Evolutionary conservation across 2,888 invertebrate species (phyloP).

Genomic region (Thymelicus acteon): DNA sequence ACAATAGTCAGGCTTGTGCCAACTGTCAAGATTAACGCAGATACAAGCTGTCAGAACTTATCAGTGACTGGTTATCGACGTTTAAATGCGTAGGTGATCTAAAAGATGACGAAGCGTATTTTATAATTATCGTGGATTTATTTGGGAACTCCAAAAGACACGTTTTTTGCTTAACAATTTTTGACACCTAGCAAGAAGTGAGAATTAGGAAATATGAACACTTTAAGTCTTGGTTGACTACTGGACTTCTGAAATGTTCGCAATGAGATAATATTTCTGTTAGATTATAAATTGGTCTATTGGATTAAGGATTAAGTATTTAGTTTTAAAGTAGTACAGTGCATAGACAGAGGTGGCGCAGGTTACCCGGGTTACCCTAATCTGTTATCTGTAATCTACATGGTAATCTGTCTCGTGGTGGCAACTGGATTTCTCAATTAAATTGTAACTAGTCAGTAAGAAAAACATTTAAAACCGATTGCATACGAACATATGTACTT

Average conservation of each 20-base stretch:
- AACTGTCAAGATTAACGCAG: slow-evolving; percentile 48
- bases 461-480: too few relatives aligned
- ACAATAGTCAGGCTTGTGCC: slow-evolving; percentile 68
- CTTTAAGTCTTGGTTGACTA: not conserved
- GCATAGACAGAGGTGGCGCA: too few relatives aligned
- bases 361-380: too few relatives aligned
- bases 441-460: too few relatives aligned
- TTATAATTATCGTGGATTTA: not conserved
- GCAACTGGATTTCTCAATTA: too few relatives aligned
- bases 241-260: not conserved
- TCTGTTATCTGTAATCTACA: too few relatives aligned
- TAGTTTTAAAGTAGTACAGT: too few relatives aligned
- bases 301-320: not conserved
- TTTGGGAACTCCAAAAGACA: not conserved
- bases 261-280: too few relatives aligned
- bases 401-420: too few relatives aligned
- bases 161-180: not conserved
- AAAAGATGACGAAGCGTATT: slow-evolving; percentile 13
- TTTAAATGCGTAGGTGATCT: slow-evolving; percentile 38
- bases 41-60: slow-evolving; percentile 19
- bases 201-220: not conserved
- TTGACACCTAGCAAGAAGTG: not conserved
- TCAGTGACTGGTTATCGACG: slow-evolving; percentile 5
- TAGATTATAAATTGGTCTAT: not conserved
- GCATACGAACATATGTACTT: too few relatives aligned